Conservation (phyloP, 2,888 invertebrate genomes). For the Caenorhabditis sinica region DNA sequence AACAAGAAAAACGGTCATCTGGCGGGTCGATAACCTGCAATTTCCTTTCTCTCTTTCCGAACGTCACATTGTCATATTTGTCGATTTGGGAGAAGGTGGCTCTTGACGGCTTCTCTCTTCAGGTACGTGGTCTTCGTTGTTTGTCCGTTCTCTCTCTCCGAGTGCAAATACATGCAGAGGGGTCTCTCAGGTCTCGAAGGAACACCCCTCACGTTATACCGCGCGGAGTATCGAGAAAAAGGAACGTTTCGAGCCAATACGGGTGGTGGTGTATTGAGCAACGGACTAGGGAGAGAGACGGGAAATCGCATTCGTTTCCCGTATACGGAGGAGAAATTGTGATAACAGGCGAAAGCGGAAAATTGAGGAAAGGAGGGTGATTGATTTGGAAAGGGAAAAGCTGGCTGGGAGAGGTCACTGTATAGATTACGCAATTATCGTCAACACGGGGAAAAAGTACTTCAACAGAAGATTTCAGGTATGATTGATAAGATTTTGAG, state of each 20-base stretch:
- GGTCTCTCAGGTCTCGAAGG: neutral
- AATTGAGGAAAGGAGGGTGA: neutral
- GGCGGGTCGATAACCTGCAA: slow-evolving; percentile 32
- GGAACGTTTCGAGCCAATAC: slow-evolving; percentile 47
- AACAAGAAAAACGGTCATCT: neutral
- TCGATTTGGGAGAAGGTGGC: slow-evolving; percentile 39
- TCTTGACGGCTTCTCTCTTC: slow-evolving; percentile 64
- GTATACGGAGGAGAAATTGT: slow-evolving; percentile 16
- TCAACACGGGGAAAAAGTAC: neutral
- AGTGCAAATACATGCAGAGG: slow-evolving; percentile 45
- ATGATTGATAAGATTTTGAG: too few relatives aligned
- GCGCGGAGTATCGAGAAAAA: slow-evolving; percentile 29
- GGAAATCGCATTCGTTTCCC: neutral
- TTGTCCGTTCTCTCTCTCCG: slow-evolving; percentile 29
- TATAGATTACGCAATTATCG: too few relatives aligned
- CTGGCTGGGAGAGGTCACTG: too few relatives aligned
- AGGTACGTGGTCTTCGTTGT: slow-evolving; percentile 58
- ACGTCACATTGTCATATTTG: slow-evolving; percentile 65
- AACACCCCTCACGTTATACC: slow-evolving; percentile 55
- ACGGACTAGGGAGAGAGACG: slow-evolving; percentile 3
- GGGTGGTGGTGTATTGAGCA: slow-evolving; percentile 6
- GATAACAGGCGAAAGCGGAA: slow-evolving; percentile 16
- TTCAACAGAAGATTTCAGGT: too few relatives aligned
- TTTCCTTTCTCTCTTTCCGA: slow-evolving; percentile 31
- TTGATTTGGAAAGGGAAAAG: neutral